Conservation (phyloP, 2,888 invertebrate genomes). For the Neuroscelio doddi region DNA sequence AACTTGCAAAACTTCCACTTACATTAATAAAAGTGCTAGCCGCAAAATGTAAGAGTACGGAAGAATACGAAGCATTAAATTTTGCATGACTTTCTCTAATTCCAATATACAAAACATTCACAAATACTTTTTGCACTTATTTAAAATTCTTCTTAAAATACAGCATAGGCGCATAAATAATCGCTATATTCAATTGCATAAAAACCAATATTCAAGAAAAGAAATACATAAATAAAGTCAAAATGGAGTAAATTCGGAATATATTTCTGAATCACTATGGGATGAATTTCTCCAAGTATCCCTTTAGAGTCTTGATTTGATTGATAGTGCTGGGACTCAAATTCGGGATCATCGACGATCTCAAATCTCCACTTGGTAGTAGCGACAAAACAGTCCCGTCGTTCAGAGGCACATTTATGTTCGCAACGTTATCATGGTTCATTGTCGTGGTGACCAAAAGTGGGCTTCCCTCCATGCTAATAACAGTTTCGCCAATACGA, state of each 20-base stretch:
- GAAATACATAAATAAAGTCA: no score
- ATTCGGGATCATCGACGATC: slow-evolving; percentile 34
- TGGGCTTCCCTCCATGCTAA: slow-evolving; percentile 81
- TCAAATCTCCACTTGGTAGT: slow-evolving; percentile 70
- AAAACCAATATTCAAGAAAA: no score
- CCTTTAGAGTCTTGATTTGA: slow-evolving; percentile 33
- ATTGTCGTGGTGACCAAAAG: slow-evolving; percentile 74
- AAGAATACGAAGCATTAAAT: no score
- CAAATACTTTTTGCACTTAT: no score
- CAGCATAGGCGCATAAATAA: no score
- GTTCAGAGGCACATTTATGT: slow-evolving; percentile 78
- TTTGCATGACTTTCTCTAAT: no score
- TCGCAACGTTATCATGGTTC: slow-evolving; percentile 74
- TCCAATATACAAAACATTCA: no score
- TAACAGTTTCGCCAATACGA: slow-evolving; percentile 78
- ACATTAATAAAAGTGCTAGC: no score
- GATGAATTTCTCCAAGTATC: slow-evolving; percentile 44
- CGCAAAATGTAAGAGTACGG: no score
- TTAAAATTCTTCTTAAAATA: no score
- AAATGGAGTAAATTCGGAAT: background rate
- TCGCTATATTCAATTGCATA: no score
- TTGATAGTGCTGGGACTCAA: slow-evolving; percentile 32
- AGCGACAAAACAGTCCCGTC: slow-evolving; percentile 79
- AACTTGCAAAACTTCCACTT: no score
- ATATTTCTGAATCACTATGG: slow-evolving; percentile 1